Evolutionary conservation across 1,140 invertebrate genomes (phyloP).

Genomic region (Drosophila rhopaloa): DNA sequence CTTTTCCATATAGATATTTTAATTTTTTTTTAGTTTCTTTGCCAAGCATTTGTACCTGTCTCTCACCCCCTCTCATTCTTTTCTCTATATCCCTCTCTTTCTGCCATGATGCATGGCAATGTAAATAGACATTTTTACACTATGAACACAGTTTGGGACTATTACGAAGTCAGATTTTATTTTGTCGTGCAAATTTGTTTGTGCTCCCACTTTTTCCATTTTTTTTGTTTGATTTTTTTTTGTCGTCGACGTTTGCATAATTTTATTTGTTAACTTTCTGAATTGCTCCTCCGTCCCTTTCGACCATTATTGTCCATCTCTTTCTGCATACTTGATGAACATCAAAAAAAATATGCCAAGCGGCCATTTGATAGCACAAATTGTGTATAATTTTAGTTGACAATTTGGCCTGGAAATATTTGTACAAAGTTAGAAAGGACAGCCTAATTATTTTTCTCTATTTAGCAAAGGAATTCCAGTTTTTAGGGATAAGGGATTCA

Average conservation of each 20-base stretch:
- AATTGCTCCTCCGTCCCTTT: constrained; percentile 33
- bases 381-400: constrained; percentile 9
- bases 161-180: constrained; percentile 62
- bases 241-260: constrained; percentile 59
- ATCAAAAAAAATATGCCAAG: constrained; percentile 32
- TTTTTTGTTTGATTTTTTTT: constrained; percentile 18
- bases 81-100: not conserved
- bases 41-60: constrained; percentile 8
- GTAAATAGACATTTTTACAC: constrained; percentile 81
- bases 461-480: not conserved
- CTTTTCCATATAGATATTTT: constrained; percentile 62
- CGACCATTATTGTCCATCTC: constrained; percentile 19
- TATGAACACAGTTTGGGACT: constrained; percentile 70
- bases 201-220: constrained; percentile 5
- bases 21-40: constrained; percentile 46
- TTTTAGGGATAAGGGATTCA: not conserved
- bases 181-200: constrained; percentile 46
- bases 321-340: constrained; percentile 40
- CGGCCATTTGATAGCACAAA: constrained; percentile 26
- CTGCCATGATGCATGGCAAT: constrained; percentile 74
- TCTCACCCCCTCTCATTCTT: not conserved
- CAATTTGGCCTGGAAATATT: constrained; percentile 7
- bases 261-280: constrained; percentile 73
- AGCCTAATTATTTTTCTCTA: constrained; percentile 7
- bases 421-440: constrained; percentile 4